Base-by-base conservation (phyloP, 2,113 vertebrate genomes). In the Henicopernis longicauda region DNA sequence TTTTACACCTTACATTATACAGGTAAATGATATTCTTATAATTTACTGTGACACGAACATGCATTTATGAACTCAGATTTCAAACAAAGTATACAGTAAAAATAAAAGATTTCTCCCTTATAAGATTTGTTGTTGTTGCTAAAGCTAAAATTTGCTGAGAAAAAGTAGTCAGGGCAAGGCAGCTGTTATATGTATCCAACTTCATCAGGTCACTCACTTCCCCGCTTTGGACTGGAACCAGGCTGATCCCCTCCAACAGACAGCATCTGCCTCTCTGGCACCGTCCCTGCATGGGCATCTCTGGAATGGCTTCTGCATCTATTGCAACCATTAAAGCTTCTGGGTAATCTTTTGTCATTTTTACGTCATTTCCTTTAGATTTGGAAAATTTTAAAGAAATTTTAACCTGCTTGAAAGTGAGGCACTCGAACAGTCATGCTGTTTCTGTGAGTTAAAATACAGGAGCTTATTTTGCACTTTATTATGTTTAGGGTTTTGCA, bases 251-350 rank as follows among this genome's bases (percentile, higher is more conserved):
- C 49, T 90, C 83, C 79, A 74, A 29, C 74, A 70, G 66, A 40
- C 54, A 85, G 90, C 96, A 96, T 96, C 97, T 97, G 94, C 79
- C 93, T 81, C 65, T 84, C 95, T 97, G 96, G 96, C 95, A 86
- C 18, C 5, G 10, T 54, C 90, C 13, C 29, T 45, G 72, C 93
- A 38, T 1, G 4, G 47, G 65, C 90, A 42, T 52, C 59, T 89
- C 58, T 76, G 97, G 85, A 81, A 23, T 66, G 81, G 59, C 86
- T 94, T 72, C 84, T 90, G 86, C 57, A 16, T 82, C 80, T 77
- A 7, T 93, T 25, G 11, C 79, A 92, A 3, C 42, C 54, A 42
- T 38, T 88, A 81, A 77, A 72, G 69, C 65, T 93, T 90, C 62
- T 81, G 82, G 63, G 63, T 93, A 44, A 26, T 38, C 82, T 97